Evolutionary conservation across 2,113 vertebrate genomes (phyloP).

Genomic region (Cnemophilus loriae): DNA sequence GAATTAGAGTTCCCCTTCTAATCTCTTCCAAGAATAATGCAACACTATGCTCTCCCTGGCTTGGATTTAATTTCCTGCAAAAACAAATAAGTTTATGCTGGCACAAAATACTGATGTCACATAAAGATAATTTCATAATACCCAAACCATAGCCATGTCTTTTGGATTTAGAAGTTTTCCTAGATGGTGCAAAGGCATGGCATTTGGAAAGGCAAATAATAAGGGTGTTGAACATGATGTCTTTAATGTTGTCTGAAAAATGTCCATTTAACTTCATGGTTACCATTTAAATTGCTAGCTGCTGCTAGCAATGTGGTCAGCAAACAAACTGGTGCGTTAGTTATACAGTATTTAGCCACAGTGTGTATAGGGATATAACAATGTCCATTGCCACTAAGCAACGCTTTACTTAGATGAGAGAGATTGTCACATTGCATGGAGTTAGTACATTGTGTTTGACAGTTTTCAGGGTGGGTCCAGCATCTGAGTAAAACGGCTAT

Average conservation of each 20-base stretch:
- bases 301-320: not conserved
- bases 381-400: not conserved
- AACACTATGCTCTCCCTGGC: not conserved
- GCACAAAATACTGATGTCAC: not conserved
- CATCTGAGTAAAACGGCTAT: not conserved
- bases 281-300: not conserved
- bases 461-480: not conserved
- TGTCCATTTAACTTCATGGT: not conserved
- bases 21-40: not conserved
- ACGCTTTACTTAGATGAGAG: not conserved
- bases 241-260: not conserved
- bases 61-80: not conserved
- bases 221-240: not conserved
- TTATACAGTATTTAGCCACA: rapidly evolving
- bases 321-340: not conserved
- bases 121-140: not conserved
- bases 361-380: not conserved
- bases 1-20: not conserved
- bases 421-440: not conserved
- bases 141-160: not conserved
- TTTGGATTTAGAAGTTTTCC: not conserved
- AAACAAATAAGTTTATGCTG: not conserved
- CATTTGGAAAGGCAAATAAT: not conserved
- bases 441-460: not conserved
- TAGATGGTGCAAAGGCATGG: not conserved